Percentiles rank a stretch among this genome's conserved stretches.
phyloP scores from a whole-genome alignment of 2,797 vertebrate genomes.

The Mycteria americana region DNA sequence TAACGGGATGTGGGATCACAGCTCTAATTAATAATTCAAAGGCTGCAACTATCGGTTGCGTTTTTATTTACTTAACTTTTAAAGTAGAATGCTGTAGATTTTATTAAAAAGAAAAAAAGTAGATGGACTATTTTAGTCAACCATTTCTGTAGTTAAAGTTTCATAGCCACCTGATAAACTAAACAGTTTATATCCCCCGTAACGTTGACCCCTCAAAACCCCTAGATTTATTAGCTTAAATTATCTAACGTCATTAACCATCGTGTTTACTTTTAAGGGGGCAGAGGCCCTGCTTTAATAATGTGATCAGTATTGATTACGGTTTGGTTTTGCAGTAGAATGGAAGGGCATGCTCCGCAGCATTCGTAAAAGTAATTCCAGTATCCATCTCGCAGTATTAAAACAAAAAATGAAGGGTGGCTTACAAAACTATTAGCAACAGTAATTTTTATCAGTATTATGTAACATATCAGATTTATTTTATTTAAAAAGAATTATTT shows the following conservation, averaged over 20 bases:
- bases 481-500: slow-evolving; percentile 87
- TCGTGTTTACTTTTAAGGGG: slow-evolving; percentile 1
- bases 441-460: slow-evolving; percentile 82
- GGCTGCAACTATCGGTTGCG: slow-evolving; percentile 68
- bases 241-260: slow-evolving; percentile 13
- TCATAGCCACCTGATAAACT: slow-evolving; percentile 66
- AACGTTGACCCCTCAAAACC: background rate
- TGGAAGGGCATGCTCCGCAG: background rate
- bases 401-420: slow-evolving; percentile 62
- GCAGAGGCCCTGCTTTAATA: slow-evolving; percentile 12
- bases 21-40: slow-evolving; percentile 61
- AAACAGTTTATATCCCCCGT: background rate
- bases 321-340: background rate
- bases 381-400: slow-evolving; percentile 51
- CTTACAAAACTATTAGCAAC: slow-evolving; percentile 69
- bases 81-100: slow-evolving; percentile 70
- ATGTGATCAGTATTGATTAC: background rate
- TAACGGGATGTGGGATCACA: slow-evolving; percentile 68
- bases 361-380: background rate
- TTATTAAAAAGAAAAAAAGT: slow-evolving; percentile 57
- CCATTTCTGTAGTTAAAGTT: slow-evolving; percentile 65
- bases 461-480: slow-evolving; percentile 87
- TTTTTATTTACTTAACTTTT: slow-evolving; percentile 70
- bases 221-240: background rate
- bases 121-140: slow-evolving; percentile 72